Percentiles rank a stretch among this genome's conserved stretches.
Evolutionary conservation across 2,113 vertebrate genomes (phyloP).

Genomic region (Barnardius zonarius): DNA sequence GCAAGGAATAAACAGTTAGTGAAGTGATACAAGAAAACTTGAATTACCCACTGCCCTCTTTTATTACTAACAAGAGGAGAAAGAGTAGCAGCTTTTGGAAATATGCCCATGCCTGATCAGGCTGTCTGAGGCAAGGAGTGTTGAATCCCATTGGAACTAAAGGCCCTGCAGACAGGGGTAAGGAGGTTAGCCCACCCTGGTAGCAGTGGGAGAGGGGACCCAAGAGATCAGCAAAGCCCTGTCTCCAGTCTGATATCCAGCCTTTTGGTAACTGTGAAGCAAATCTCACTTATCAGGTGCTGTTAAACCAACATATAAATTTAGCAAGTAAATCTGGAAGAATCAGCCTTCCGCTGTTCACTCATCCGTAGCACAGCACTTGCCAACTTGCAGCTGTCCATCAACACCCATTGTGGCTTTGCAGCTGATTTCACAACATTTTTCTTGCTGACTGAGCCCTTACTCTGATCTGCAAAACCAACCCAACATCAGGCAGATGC

Average conservation of each 20-base stretch:
- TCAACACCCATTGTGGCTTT: not conserved
- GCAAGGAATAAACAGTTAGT: not conserved
- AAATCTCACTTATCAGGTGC: not conserved
- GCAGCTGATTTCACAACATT: constrained; percentile 14
- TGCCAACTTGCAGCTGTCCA: constrained; percentile 36
- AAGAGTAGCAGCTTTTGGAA: not conserved
- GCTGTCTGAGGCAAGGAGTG: not conserved
- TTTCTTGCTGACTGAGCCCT: constrained; percentile 40
- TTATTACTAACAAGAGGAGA: not conserved
- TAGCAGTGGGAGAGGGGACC: fast-evolving
- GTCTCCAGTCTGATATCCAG: not conserved
- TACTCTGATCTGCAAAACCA: not conserved
- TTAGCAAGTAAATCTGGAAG: not conserved
- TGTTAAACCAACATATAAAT: not conserved
- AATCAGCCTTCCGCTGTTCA: not conserved
- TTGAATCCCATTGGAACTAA: not conserved
- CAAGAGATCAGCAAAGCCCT: not conserved
- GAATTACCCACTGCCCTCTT: not conserved
- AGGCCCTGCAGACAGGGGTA: not conserved
- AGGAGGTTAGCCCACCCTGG: not conserved
- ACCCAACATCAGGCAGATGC: constrained; percentile 18
- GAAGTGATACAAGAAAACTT: not conserved
- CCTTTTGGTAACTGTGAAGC: not conserved
- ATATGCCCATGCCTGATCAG: not conserved
- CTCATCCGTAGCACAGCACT: not conserved